Evolutionary conservation across 2,888 invertebrate species (phyloP).

Genomic region (Phyllotreta cruciferae): DNA sequence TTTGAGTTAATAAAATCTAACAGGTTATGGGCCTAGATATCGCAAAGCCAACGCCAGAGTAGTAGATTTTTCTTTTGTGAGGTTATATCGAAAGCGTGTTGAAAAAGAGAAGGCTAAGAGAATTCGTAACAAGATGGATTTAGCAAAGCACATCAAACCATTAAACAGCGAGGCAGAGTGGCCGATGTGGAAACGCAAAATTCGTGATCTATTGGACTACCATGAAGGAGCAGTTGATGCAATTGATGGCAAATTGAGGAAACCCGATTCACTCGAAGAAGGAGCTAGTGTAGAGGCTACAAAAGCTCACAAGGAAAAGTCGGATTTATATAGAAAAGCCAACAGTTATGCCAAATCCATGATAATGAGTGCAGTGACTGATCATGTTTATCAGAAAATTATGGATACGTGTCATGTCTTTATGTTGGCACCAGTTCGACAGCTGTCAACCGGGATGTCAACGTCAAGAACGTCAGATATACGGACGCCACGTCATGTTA

Average conservation of each 20-base stretch:
- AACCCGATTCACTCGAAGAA: constrained; percentile 41
- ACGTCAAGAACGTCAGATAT: too few species aligned
- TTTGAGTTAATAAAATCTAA: too few species aligned
- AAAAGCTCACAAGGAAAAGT: constrained; percentile 20
- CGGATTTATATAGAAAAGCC: constrained; percentile 41
- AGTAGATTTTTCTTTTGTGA: too few species aligned
- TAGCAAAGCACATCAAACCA: constrained; percentile 22
- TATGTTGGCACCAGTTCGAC: too few species aligned
- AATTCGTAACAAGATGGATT: too few species aligned
- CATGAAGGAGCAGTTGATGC: constrained; percentile 48
- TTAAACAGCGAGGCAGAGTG: constrained; percentile 42
- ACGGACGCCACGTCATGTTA: too few species aligned
- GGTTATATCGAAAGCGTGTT: too few species aligned
- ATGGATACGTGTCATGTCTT: too few species aligned
- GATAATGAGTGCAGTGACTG: constrained; percentile 43
- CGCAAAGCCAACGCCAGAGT: too few species aligned
- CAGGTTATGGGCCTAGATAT: too few species aligned
- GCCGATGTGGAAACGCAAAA: constrained; percentile 50
- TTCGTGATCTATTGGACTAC: constrained; percentile 48
- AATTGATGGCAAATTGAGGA: constrained; percentile 44
- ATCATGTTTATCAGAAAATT: constrained; percentile 49
- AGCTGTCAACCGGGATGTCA: too few species aligned
- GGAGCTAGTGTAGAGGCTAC: constrained; percentile 24
- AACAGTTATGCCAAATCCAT: constrained; percentile 46
- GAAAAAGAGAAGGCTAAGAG: too few species aligned